Evolutionary conservation across 2,113 vertebrate genomes (phyloP), one percentile per base, ranked within the genome.

Genomic region (Manacus vitellinus): DNA sequence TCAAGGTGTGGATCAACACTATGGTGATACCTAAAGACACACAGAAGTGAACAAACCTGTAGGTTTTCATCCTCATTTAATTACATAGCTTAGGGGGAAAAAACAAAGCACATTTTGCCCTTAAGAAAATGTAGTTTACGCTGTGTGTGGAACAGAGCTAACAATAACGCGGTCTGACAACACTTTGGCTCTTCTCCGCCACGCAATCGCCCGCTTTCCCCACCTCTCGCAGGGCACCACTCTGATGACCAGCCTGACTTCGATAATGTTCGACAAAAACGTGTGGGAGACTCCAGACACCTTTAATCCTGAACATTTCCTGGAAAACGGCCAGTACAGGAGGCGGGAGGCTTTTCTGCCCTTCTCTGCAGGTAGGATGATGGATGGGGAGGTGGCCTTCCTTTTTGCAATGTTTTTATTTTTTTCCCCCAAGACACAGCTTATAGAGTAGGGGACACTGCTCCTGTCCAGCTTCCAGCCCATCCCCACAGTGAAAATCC

Each of bases 291-390:
- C 98, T 27, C 98, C 99, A 4, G 94, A 98, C 74, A 96, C 71
- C 8, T 99, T 99, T 97, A 99, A 99, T 89, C 99, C 99, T 2
- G 98, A 97, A 51, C 99, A 99, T 92, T 99, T 99, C 94, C 96
- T 99, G 97, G 98, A 99, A 67, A 97, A 98, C 17, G 98, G 99
- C 67, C 97, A 97, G 78, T 99, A 99, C 92, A 97, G 97, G 80
- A 98, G 96, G 89, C 97, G 88, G 71, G 98, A 99, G 8, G 97
- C 98, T 82, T 99, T 99, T 94, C 82, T 99, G 75, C 98, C 99
- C 22, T 99, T 99, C 97, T 99, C 98, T 91, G 96, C 98, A 97
- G 98, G 99, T 99, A 92, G 96, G 83, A 61, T 87, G 63, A 74
- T 75, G n/a, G 65, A 78, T 33, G 61, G n/a, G 44, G 72, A 75